Conservation (phyloP, 2,888 invertebrate species). For the Aspidiotus destructor region DNA sequence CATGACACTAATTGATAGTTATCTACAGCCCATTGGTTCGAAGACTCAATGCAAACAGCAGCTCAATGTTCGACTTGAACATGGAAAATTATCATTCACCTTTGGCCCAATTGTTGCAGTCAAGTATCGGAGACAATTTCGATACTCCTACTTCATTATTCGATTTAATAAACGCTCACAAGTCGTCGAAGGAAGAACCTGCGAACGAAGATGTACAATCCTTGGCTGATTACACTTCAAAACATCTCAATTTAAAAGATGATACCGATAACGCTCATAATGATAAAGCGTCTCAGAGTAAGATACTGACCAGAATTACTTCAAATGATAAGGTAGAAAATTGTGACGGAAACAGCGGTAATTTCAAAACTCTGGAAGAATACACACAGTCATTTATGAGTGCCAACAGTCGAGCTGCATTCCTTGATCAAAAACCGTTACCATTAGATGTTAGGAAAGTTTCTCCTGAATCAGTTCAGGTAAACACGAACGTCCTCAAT, state of each 20-base stretch:
- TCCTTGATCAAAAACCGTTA: neutral
- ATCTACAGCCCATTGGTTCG: too few species aligned
- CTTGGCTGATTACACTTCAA: neutral
- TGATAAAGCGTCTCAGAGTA: neutral
- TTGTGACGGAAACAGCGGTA: neutral
- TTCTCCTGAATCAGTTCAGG: neutral
- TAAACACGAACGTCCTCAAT: neutral
- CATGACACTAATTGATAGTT: too few species aligned
- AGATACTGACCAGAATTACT: neutral
- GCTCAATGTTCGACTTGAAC: neutral
- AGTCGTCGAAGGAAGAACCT: neutral
- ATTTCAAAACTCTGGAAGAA: constrained; percentile 16
- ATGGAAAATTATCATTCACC: constrained; percentile 4
- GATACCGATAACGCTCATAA: neutral
- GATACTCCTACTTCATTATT: constrained; percentile 1
- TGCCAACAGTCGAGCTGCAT: neutral
- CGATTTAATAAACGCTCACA: constrained; percentile 7
- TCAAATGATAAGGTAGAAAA: neutral
- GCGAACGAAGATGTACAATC: neutral
- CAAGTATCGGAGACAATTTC: neutral
- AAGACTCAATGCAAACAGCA: too few species aligned
- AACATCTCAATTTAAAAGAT: neutral
- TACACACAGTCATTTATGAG: constrained; percentile 20
- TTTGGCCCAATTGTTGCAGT: neutral
- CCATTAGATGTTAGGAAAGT: neutral